These are phyloP conservation scores for Reticulitermes speratus DNA, from an alignment of 1,140 invertebrate genomes.

Conservation along the genomic window DNA sequence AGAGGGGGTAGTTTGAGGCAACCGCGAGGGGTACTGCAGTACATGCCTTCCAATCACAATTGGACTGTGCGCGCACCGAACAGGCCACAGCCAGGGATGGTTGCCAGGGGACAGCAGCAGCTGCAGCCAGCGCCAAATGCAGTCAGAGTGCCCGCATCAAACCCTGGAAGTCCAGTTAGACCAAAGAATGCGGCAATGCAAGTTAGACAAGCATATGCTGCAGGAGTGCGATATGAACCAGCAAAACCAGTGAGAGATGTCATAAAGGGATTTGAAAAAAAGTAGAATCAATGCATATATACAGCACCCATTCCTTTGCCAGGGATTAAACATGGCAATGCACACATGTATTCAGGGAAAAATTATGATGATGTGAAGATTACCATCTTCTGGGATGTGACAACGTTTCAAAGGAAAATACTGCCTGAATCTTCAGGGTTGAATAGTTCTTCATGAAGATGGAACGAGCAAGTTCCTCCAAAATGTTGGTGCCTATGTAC, in stretches of 20 bases:
- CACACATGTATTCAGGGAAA: too few species aligned
- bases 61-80: neutral
- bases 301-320: too few species aligned
- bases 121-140: neutral
- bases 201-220: neutral
- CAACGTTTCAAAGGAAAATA: too few species aligned
- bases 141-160: neutral
- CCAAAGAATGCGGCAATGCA: neutral
- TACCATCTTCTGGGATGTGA: too few species aligned
- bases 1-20: neutral
- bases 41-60: neutral
- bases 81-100: neutral
- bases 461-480: too few species aligned
- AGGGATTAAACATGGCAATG: too few species aligned
- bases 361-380: too few species aligned
- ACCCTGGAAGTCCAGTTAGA: neutral
- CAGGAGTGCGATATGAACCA: neutral
- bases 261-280: neutral
- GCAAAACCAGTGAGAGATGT: neutral
- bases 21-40: neutral
- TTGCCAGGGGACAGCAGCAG: neutral
- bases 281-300: too few species aligned
- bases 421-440: too few species aligned
- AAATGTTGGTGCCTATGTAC: too few species aligned
- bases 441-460: too few species aligned